Base-by-base conservation (phyloP, 2,888 invertebrate species). In the Ormyrus rosae region DNA sequence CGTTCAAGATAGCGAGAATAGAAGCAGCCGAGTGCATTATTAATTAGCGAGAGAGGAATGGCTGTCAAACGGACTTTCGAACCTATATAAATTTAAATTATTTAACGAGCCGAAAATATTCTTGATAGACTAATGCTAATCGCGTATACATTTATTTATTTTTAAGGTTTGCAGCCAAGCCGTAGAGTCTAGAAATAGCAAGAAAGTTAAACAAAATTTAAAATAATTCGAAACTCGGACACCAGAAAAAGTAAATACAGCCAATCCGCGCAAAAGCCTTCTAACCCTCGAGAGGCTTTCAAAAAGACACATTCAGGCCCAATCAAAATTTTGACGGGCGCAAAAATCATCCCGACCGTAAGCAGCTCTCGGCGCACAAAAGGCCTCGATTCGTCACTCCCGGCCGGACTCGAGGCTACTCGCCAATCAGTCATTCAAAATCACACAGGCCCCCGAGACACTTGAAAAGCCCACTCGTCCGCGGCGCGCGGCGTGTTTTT, bases 321-420 rank as follows among this genome's bases (percentile, higher is more conserved):
- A 34, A 2, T 48, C 67, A 11, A 70, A 64, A 63, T 70, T 70
- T 45, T 51, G 63, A 71, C 19, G 64, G 70, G 46, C 50, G 70
- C 64, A 45, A 46, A 77, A 70, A 45, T 55, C 55, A n/a, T 60
- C 61, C 50, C 13, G 48, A 74, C 46, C n/a, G 61, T 19, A 67
- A 65, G 72, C 11, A 56, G n/a, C 10, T 58, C 6, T 6, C 0
- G 34, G 34, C 9, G 9, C n/a, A 46, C n/a, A 51, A 51, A 61
- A 7, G 68, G 34, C 3, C 19, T 19, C 56, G 58, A 73, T 53
- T 75, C 79, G 74, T 70, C 70, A 70, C 46, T 65, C n/a, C 46
- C 34, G 19, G 53, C 53, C 51, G 19, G 60, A 46, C 53, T 55
- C 60, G 46, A 55, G 10, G 67, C 72, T 56, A 61, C 73, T 73